Evolutionary conservation across 2,113 vertebrate genomes (phyloP).

Genomic region (Periophthalmodon schlosseri): DNA sequence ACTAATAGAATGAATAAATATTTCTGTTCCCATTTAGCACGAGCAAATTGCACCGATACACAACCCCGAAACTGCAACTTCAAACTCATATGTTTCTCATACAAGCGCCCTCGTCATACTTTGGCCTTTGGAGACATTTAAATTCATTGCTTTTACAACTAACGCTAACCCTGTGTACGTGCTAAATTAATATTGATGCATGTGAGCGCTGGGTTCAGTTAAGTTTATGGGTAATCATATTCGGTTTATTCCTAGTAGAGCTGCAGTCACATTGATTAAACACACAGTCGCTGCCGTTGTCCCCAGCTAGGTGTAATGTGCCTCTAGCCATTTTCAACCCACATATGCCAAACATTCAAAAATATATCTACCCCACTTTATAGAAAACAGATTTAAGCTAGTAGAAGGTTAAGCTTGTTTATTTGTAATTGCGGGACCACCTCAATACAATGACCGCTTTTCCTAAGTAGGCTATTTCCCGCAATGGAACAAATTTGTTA

Average conservation of each 20-base stretch:
- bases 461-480: conserved; percentile 56
- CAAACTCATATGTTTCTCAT: conserved; percentile 61
- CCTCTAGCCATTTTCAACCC: conserved; percentile 66
- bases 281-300: conserved; percentile 47
- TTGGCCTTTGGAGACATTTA: conserved; percentile 62
- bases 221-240: conserved; percentile 84
- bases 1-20: conserved; percentile 18
- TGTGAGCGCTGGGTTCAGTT: conserved; percentile 74
- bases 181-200: conserved; percentile 83
- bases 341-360: conserved; percentile 46
- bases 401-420: conserved; percentile 35
- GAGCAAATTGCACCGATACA: conserved; percentile 34
- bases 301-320: conserved; percentile 61
- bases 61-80: conserved; percentile 37
- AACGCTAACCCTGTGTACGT: conserved; percentile 73
- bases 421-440: conserved; percentile 25
- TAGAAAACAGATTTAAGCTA: conserved; percentile 5
- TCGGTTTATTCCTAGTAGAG: conserved; percentile 80
- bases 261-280: conserved; percentile 81
- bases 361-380: conserved; percentile 18
- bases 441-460: conserved; percentile 39
- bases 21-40: conserved; percentile 9
- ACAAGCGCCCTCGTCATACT: conserved; percentile 48
- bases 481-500: conserved; percentile 42
- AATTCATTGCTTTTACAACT: conserved; percentile 77